Base-by-base conservation (phyloP, 1,140 invertebrate species). In the Sipha flava region DNA sequence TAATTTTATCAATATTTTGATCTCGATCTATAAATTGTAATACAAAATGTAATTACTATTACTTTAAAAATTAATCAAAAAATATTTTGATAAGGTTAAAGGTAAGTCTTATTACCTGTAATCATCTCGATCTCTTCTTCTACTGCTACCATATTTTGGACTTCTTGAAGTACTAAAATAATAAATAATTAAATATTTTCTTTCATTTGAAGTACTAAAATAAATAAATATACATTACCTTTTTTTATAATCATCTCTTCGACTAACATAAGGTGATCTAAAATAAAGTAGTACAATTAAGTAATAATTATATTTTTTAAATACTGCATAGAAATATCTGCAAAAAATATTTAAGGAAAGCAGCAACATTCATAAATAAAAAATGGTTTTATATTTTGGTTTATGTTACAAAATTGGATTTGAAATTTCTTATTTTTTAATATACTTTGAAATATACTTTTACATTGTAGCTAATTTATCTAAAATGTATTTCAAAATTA, bases 241-340 rank as follows among this genome's bases (percentile, higher is more conserved):
- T 75, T 52, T 64, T 47, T 26, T 75, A 21, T 80, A 80, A 31
- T 72, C 64, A 72, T 80, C 79, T 57, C 49, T 80, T 34, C 79
- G 62, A 26, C 52, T 57, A 26, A 45, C 37, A 72, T 72, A 68
- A 54, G 64, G 62, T 26, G 64, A 72, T 40, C 79, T 80, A 37
- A 37, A 80, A 54, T 45, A n/a, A n/a, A n/a, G n/a, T n/a, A n/a
- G n/a, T n/a, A n/a, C n/a, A n/a, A n/a, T n/a, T n/a, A n/a, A n/a
- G n/a, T n/a, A n/a, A n/a, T n/a, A n/a, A n/a, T n/a, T n/a, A n/a
- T n/a, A n/a, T n/a, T n/a, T n/a, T n/a, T n/a, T n/a, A n/a, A n/a
- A n/a, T n/a, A n/a, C n/a, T n/a, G n/a, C n/a, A n/a, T n/a, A n/a
- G n/a, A n/a, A n/a, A n/a, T n/a, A n/a, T n/a, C n/a, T n/a, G n/a